Percentiles rank a stretch among this genome's conserved stretches.
Evolutionary conservation across 2,888 invertebrate genomes (phyloP).

Genomic region (Serripes groenlandicus): DNA sequence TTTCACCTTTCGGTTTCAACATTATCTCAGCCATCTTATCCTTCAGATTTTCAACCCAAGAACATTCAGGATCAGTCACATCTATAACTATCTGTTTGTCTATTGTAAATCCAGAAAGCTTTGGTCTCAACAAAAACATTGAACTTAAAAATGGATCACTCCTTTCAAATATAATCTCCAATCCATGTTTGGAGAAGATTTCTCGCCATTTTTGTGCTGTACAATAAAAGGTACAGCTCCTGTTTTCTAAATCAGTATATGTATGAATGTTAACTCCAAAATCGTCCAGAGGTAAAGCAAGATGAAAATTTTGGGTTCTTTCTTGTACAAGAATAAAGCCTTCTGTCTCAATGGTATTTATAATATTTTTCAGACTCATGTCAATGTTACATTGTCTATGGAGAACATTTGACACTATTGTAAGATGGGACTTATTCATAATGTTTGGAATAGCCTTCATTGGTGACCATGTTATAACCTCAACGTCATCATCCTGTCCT

Average conservation of each 20-base stretch:
- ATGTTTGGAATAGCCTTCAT: conserved; percentile 86
- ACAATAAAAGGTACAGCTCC: conserved; percentile 73
- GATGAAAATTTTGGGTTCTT: conserved; percentile 83
- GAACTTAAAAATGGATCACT: conserved; percentile 88
- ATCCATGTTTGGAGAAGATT: conserved; percentile 84
- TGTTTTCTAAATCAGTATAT: conserved; percentile 51
- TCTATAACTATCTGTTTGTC: conserved; percentile 61
- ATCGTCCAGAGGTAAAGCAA: conserved; percentile 75
- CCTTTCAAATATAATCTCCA: conserved; percentile 90
- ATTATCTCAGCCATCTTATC: conserved; percentile 90
- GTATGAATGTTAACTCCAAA: conserved; percentile 56
- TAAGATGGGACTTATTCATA: conserved; percentile 77
- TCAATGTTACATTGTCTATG: conserved; percentile 73
- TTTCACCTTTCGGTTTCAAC: conserved; percentile 87
- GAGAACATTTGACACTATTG: conserved; percentile 80
- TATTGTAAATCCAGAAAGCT: not conserved
- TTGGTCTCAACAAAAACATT: conserved; percentile 90
- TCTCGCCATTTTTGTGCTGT: conserved; percentile 74
- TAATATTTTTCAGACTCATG: conserved; percentile 72
- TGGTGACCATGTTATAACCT: conserved; percentile 89
- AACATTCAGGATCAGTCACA: conserved; percentile 71
- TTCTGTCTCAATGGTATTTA: conserved; percentile 89
- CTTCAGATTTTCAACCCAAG: conserved; percentile 94
- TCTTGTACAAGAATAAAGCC: conserved; percentile 87
- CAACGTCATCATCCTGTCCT: conserved; percentile 79